phyloP scores from a whole-genome alignment of 2,888 invertebrate species.

The Acronicta leporina region DNA sequence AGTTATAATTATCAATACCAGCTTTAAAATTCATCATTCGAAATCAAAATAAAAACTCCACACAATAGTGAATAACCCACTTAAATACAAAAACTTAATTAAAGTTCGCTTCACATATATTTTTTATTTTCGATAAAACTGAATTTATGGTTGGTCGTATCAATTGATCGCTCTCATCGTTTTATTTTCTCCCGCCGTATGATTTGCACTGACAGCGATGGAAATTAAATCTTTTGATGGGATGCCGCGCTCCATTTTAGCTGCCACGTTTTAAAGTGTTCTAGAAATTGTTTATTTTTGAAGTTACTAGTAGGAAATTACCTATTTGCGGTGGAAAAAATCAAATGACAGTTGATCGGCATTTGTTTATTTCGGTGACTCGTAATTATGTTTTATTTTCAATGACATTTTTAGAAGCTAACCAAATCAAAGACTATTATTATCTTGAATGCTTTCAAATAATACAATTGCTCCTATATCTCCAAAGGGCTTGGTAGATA shows the following conservation, averaged over 20 bases:
- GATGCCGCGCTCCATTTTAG: constrained; percentile 30
- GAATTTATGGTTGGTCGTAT: constrained; percentile 35
- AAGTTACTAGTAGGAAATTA: constrained; percentile 2
- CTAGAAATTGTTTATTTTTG: constrained; percentile 23
- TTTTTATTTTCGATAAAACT: constrained; percentile 35
- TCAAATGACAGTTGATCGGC: too few relatives aligned
- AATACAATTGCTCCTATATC: too few relatives aligned
- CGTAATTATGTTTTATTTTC: too few relatives aligned
- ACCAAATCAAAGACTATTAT: too few relatives aligned
- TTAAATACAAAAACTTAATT: constrained; percentile 37
- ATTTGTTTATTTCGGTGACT: too few relatives aligned
- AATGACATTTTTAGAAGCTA: too few relatives aligned
- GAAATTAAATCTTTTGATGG: constrained; percentile 55
- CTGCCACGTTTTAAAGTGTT: constrained; percentile 29
- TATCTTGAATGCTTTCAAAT: too few relatives aligned
- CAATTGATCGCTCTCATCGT: constrained; percentile 42
- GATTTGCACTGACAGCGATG: constrained; percentile 51
- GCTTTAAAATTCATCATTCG: too few relatives aligned
- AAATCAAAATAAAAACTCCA: not conserved
- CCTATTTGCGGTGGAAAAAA: not conserved
- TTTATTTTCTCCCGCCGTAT: constrained; percentile 41
- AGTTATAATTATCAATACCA: too few relatives aligned
- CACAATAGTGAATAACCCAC: constrained; percentile 5
- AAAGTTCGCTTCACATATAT: constrained; percentile 23
- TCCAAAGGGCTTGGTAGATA: too few relatives aligned